Percentiles rank a stretch among this genome's conserved stretches.
These are phyloP conservation scores for Drosophila tristis DNA, from an alignment of 1,140 invertebrate species.

Conservation along the genomic window DNA sequence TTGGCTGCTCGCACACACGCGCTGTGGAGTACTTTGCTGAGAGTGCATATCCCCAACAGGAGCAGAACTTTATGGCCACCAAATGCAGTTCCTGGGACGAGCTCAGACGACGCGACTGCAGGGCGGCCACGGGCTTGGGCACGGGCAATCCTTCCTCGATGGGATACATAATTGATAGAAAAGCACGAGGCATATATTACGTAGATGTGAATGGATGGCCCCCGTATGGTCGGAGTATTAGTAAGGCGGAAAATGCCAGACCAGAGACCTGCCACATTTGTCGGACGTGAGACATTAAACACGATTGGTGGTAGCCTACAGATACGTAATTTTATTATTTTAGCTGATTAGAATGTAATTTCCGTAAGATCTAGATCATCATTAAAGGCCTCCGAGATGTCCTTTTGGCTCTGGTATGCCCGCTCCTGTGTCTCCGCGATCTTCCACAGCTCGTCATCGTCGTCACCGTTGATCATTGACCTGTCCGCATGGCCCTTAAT, in stretches of 20 bases:
- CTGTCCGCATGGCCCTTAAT: slow-evolving; percentile 51
- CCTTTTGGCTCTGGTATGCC: slow-evolving; percentile 60
- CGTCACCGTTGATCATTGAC: slow-evolving; percentile 63
- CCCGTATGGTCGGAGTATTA: slow-evolving; percentile 57
- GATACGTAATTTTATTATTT: slow-evolving; percentile 18
- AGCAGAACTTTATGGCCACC: slow-evolving; percentile 60
- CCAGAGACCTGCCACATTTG: slow-evolving; percentile 15
- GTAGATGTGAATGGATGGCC: slow-evolving; percentile 59
- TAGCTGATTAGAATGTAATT: slow-evolving; percentile 50
- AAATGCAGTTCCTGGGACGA: slow-evolving; percentile 63
- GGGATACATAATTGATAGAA: slow-evolving; percentile 60
- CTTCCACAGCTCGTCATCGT: slow-evolving; percentile 82
- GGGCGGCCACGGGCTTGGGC: neutral
- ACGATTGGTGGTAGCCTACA: neutral
- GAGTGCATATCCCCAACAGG: slow-evolving; percentile 84
- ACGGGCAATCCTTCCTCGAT: slow-evolving; percentile 43
- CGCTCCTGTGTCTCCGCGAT: slow-evolving; percentile 76
- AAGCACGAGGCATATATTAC: slow-evolving; percentile 63
- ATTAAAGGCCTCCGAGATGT: slow-evolving; percentile 65
- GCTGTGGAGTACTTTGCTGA: slow-evolving; percentile 87
- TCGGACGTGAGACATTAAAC: neutral
- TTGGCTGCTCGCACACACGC: slow-evolving; percentile 88
- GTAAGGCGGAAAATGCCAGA: neutral
- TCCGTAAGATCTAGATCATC: slow-evolving; percentile 81
- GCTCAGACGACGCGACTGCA: slow-evolving; percentile 46